Conservation (phyloP, 2,797 vertebrate species). For the Cryptoblepharus egeriae region DNA sequence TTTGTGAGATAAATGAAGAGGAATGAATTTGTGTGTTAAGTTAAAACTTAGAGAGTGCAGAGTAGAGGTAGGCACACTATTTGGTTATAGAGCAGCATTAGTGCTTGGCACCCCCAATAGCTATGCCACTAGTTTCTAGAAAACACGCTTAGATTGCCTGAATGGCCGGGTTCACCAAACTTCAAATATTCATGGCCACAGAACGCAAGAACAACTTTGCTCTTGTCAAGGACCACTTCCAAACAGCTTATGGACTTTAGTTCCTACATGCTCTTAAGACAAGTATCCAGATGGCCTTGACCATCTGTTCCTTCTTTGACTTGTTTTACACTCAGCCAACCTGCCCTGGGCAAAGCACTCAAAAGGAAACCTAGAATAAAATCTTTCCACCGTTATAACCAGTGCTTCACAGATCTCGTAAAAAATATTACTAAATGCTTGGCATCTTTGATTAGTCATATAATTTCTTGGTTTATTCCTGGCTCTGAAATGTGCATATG, state of each 20-base stretch:
- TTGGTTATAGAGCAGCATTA: too few species aligned
- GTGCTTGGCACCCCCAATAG: too few species aligned
- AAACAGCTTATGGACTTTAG: not conserved
- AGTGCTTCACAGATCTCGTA: not conserved
- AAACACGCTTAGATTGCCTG: not conserved
- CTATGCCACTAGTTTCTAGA: too few species aligned
- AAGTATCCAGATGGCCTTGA: not conserved
- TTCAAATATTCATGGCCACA: not conserved
- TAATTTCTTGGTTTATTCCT: not conserved
- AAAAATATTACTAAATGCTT: not conserved
- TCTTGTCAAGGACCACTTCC: not conserved
- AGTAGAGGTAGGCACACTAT: too few species aligned
- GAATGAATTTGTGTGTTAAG: too few species aligned
- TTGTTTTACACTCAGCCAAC: not conserved
- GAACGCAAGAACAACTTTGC: not conserved
- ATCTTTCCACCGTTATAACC: not conserved
- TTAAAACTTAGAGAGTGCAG: too few species aligned
- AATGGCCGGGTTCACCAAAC: not conserved
- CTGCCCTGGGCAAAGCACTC: not conserved
- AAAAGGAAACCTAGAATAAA: not conserved
- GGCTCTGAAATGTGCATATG: not conserved
- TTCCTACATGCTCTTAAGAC: not conserved
- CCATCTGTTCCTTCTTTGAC: slow-evolving; percentile 2
- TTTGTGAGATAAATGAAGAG: too few species aligned
- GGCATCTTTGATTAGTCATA: not conserved